Evolutionary conservation across 2,113 vertebrate genomes (phyloP).

Genomic region (Rhinopomastus cyanomelas): DNA sequence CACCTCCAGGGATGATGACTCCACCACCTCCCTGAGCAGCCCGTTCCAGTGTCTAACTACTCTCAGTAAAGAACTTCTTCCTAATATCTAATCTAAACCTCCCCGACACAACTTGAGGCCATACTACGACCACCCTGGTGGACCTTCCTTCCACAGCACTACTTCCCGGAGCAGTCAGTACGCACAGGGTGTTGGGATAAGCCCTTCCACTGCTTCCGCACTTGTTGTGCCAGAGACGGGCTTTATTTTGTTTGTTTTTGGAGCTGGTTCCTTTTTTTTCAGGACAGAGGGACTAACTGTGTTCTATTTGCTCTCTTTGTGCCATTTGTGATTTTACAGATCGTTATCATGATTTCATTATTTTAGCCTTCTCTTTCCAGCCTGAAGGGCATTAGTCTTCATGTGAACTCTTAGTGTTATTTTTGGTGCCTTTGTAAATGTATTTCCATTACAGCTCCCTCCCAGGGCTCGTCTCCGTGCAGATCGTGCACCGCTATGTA

Average conservation of each 20-base stretch:
- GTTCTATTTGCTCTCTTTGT: background rate
- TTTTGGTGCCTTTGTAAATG: background rate
- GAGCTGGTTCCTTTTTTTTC: background rate
- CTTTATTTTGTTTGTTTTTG: background rate
- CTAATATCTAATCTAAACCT: too few relatives aligned
- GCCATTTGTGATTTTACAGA: background rate
- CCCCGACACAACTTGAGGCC: too few relatives aligned
- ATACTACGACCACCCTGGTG: background rate
- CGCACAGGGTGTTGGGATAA: accelerated
- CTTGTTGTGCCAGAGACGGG: background rate
- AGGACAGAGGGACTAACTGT: background rate
- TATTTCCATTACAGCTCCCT: background rate
- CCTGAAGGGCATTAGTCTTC: background rate
- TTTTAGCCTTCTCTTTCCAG: background rate
- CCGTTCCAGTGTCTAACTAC: too few relatives aligned
- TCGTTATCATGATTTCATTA: background rate
- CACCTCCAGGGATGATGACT: too few relatives aligned
- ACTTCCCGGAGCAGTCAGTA: background rate
- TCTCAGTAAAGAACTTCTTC: too few relatives aligned
- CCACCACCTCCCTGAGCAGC: too few relatives aligned
- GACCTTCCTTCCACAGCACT: background rate
- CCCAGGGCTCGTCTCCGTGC: background rate
- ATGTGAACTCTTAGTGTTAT: background rate
- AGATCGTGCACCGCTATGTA: background rate
- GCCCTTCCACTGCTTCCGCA: background rate